Evolutionary conservation across 1,140 invertebrate genomes (phyloP), one percentile per base, ranked within the genome.

Genomic region (Eriosoma lanigerum): DNA sequence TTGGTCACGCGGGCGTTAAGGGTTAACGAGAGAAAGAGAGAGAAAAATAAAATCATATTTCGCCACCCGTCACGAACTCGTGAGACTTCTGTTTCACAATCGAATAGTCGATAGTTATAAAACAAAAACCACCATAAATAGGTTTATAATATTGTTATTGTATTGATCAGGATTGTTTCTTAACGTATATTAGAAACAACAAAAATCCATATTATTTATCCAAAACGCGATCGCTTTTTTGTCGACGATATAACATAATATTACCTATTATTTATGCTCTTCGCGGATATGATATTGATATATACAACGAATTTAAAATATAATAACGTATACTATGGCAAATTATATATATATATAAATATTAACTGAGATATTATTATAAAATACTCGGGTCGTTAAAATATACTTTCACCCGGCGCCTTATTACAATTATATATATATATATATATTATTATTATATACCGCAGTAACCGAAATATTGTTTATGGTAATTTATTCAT

Each of bases 41-140:
- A 3, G 32, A 38, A 8, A 38, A 8, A 38, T 3, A 58, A 68
- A 76, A 76, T 76, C 26, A 76, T 76, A 56, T 56, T 75, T 58
- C 32, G 12, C 50, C 32, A 29, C 29, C 54, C 72, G 44, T 76
- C 72, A 76, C 72, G 72, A 76, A 76, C 72, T 76, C 72, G 72
- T 76, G 72, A 76, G 72, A 76, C 72, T 76, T 58, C 52, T 76
- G 72, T 76, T 76, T 76, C 72, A 24, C 13, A 76, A 76, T 58
- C 15, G 8, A 58, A 58, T 58, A 76, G 13, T 38, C 50, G 54
- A 76, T 24, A 44, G 54, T 52, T 52, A 52, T 72, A 72, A 29
- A 72, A 52, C 21, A 50, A 70, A 70, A 48, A 70, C 46, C 29
- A 52, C 46, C 21, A 48, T n/a, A n/a, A n/a, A n/a, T 46, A 15